Conservation (phyloP, 2,113 vertebrate genomes). For the Pangasianodon hypophthalmus region DNA sequence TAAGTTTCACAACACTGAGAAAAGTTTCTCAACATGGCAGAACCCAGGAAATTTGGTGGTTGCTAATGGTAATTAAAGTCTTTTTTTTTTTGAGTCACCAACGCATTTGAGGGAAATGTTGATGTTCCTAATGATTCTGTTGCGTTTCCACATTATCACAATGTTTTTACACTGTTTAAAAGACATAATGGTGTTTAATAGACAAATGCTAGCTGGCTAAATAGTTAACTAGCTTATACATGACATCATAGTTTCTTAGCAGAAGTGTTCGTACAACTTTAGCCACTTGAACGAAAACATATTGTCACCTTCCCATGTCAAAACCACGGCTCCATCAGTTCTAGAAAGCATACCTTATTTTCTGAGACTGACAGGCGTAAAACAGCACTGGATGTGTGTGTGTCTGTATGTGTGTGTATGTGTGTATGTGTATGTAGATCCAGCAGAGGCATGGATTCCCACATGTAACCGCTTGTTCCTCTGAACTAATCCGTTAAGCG, state of each 20-base stretch:
- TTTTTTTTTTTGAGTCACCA: not conserved
- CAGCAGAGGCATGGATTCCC: constrained; percentile 8
- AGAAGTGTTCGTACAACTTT: not conserved
- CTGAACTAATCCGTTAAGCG: constrained; percentile 51
- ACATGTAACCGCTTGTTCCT: constrained; percentile 41
- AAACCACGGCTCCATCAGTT: not conserved
- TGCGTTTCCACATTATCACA: not conserved
- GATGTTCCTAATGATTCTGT: not conserved
- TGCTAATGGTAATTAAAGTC: not conserved
- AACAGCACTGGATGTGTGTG: not conserved
- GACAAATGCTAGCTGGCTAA: not conserved
- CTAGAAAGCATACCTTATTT: not conserved
- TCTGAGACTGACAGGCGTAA: not conserved
- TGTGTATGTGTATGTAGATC: constrained; percentile 36
- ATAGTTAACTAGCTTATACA: not conserved
- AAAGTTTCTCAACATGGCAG: not conserved
- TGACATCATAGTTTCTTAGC: not conserved
- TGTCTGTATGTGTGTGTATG: not conserved
- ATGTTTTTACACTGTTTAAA: not conserved
- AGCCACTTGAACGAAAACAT: not conserved
- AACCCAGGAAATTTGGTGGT: not conserved
- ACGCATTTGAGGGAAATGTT: not conserved
- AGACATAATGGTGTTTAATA: not conserved
- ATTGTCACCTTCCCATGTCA: not conserved
- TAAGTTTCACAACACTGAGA: not conserved